A percentile compares a stretch with the other conserved stretches of the same genome.
These are phyloP conservation scores for Oxytorus armatus DNA, from an alignment of 2,888 invertebrate genomes.

Conservation along the genomic window DNA sequence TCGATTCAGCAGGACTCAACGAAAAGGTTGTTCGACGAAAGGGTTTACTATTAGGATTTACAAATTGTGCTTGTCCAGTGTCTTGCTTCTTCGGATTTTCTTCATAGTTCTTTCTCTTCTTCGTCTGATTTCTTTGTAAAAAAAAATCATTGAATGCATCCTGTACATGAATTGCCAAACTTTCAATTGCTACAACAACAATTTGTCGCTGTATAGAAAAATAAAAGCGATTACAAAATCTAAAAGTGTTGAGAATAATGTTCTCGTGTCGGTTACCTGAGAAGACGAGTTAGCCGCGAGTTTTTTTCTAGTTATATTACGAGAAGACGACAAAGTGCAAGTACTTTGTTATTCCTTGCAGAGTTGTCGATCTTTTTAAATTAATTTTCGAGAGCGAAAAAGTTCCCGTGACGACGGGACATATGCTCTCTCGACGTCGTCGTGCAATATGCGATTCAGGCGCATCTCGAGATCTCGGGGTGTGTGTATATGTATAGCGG, in stretches of 20 bases:
- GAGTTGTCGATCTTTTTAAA: constrained; percentile 49
- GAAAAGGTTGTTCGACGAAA: background rate
- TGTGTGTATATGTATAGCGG: background rate
- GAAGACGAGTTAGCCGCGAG: constrained; percentile 26
- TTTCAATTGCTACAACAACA: background rate
- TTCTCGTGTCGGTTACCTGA: background rate
- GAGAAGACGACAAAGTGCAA: constrained; percentile 3
- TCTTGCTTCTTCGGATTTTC: constrained; percentile 7
- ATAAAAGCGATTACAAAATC: too few relatives aligned
- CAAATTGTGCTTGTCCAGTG: constrained; percentile 24
- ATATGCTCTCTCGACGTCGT: constrained; percentile 17
- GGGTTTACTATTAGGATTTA: constrained; percentile 35
- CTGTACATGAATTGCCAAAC: background rate
- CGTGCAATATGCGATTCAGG: constrained; percentile 51
- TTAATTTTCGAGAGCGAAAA: constrained; percentile 54
- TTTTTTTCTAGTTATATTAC: constrained; percentile 41
- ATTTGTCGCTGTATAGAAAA: background rate
- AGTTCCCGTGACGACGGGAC: constrained; percentile 13
- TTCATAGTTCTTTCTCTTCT: background rate
- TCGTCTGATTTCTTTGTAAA: background rate
- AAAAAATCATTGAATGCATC: background rate
- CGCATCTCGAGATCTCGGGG: constrained; percentile 37
- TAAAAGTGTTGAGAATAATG: background rate
- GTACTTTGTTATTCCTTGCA: constrained; percentile 48
- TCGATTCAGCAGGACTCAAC: background rate